These are phyloP conservation scores for Pristionchus maxplancki DNA, from an alignment of 2,888 invertebrate species.

Conservation along the genomic window DNA sequence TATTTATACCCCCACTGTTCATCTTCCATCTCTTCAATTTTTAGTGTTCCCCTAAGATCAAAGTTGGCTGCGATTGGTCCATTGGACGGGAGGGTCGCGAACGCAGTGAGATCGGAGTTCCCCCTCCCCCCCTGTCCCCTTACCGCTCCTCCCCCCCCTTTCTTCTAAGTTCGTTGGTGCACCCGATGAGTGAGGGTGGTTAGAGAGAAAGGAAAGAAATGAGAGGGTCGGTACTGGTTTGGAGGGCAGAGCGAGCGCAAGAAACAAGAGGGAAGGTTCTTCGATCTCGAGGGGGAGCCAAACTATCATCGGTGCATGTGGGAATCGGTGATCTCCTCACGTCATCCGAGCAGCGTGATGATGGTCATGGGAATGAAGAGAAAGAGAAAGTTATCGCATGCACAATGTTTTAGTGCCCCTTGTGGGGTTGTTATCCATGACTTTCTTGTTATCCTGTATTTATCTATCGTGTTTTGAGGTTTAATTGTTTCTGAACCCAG, in stretches of 20 bases:
- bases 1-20: background rate
- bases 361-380: background rate
- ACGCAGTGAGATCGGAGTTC: background rate
- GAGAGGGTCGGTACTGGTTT: background rate
- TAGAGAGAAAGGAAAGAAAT: background rate
- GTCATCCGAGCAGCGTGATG: background rate
- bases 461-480: no score
- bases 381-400: background rate
- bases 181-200: background rate
- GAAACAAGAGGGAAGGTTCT: background rate
- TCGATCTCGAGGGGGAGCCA: background rate
- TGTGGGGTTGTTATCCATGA: no score
- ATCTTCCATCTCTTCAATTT: slow-evolving; percentile 1
- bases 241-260: background rate
- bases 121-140: background rate
- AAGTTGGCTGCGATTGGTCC: background rate
- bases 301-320: background rate
- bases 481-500: no score
- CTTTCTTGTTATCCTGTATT: no score
- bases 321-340: background rate
- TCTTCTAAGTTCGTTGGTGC: background rate
- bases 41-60: background rate
- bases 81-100: background rate
- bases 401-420: no score
- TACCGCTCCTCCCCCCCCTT: background rate